Percentiles rank a stretch among this genome's conserved stretches.
phyloP scores from a whole-genome alignment of 2,113 vertebrate species.

The Chaetops frenatus region DNA sequence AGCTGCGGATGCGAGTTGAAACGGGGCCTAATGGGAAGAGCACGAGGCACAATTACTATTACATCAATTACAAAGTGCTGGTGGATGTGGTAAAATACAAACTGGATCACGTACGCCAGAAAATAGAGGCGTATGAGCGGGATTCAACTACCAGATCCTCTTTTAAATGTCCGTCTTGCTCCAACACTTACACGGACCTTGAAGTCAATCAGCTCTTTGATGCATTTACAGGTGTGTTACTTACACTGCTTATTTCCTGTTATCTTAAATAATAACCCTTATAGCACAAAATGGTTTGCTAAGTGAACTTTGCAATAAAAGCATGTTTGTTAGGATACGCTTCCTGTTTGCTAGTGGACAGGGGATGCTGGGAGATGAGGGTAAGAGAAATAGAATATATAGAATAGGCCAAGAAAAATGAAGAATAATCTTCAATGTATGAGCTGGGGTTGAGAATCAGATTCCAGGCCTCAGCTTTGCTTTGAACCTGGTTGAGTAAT shows the following conservation, averaged over 20 bases:
- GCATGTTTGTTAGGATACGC: neutral
- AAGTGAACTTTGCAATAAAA: neutral
- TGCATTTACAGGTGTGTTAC: constrained; percentile 42
- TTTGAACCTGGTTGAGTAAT: neutral
- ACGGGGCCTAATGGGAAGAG: constrained; percentile 35
- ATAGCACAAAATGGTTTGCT: neutral
- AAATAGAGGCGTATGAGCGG: constrained; percentile 59
- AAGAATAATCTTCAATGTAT: neutral
- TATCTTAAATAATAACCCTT: neutral
- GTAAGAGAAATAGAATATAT: neutral
- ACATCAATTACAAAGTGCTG: constrained; percentile 69
- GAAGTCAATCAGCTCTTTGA: constrained; percentile 69
- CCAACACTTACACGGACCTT: constrained; percentile 56
- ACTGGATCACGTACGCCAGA: constrained; percentile 49
- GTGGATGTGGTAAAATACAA: constrained; percentile 68
- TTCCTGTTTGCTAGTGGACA: neutral
- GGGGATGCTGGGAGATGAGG: neutral
- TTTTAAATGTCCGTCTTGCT: constrained; percentile 63
- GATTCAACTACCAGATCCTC: constrained; percentile 58
- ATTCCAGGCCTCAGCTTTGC: neutral
- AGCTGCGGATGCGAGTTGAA: constrained; percentile 31
- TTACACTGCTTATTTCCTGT: neutral
- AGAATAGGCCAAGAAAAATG: neutral
- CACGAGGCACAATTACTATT: constrained; percentile 59
- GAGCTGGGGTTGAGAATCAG: neutral